These are phyloP conservation scores for Triplophysa tibetana DNA, from an alignment of 2,113 vertebrate species.

Conservation along the genomic window DNA sequence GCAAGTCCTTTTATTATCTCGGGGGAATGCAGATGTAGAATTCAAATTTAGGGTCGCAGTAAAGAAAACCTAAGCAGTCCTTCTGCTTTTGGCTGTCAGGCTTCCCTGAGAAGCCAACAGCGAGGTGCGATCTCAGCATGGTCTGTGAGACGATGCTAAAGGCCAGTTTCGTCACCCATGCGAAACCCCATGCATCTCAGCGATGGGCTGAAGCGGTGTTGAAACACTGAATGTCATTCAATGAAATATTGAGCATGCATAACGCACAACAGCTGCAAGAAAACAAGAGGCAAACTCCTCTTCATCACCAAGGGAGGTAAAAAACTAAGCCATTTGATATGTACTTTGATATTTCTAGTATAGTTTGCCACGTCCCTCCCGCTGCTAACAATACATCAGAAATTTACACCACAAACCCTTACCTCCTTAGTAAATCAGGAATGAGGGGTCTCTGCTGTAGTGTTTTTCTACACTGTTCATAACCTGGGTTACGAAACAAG, in stretches of 20 bases:
- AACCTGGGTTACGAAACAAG: background rate
- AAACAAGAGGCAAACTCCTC: conserved; percentile 45
- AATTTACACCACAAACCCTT: background rate
- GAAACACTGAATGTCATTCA: conserved; percentile 23
- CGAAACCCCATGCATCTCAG: conserved; percentile 17
- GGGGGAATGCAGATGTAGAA: background rate
- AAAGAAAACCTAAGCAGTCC: conserved; percentile 6
- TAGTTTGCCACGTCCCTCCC: conserved; percentile 3
- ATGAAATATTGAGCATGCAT: conserved; percentile 26
- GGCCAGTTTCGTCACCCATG: conserved; percentile 17
- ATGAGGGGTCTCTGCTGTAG: background rate
- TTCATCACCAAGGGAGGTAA: conserved; percentile 38
- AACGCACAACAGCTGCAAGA: conserved; percentile 62
- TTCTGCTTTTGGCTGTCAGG: background rate
- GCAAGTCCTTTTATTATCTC: conserved; percentile 29
- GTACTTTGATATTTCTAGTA: conserved; percentile 31
- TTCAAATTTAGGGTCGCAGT: conserved; percentile 37
- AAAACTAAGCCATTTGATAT: conserved; percentile 32
- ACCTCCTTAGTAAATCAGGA: conserved; percentile 8
- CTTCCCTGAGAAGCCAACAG: conserved; percentile 10
- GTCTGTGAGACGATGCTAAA: conserved; percentile 21
- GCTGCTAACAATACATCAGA: background rate
- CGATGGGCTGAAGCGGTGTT: conserved; percentile 3
- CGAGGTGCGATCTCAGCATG: conserved; percentile 47
- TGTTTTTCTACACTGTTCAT: background rate